A percentile compares a stretch with the other conserved stretches of the same genome.
These are phyloP conservation scores for Platyura marginata DNA, from an alignment of 1,140 invertebrate genomes.

Conservation along the genomic window DNA sequence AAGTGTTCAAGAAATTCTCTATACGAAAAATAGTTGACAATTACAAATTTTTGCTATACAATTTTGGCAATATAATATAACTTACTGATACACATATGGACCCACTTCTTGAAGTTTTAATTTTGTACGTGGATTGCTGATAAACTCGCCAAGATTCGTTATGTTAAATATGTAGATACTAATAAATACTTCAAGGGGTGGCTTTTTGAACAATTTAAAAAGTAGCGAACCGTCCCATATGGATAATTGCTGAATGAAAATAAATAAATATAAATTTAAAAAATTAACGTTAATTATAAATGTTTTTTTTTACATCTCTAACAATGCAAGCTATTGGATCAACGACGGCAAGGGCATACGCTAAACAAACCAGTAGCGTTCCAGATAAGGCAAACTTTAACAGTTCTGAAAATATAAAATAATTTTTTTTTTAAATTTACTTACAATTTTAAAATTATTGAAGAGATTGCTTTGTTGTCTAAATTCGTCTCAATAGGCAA, in stretches of 20 bases:
- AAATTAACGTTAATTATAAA: not conserved
- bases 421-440: no score
- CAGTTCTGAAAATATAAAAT: slow-evolving; percentile 15
- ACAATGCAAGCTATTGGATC: slow-evolving; percentile 30
- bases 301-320: slow-evolving; percentile 23
- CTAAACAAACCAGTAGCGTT: slow-evolving; percentile 21
- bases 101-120: slow-evolving; percentile 57
- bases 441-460: no score
- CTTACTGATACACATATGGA: slow-evolving; percentile 73
- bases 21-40: slow-evolving; percentile 5
- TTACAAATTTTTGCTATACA: not conserved
- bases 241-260: slow-evolving; percentile 30
- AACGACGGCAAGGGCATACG: slow-evolving; percentile 28
- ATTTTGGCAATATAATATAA: slow-evolving; percentile 5
- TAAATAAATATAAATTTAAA: slow-evolving; percentile 2
- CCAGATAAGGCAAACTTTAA: slow-evolving; percentile 16
- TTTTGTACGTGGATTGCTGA: slow-evolving; percentile 41
- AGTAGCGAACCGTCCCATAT: slow-evolving; percentile 31
- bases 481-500: no score
- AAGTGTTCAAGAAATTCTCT: slow-evolving; percentile 50
- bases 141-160: slow-evolving; percentile 55
- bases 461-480: no score
- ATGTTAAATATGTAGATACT: slow-evolving; percentile 72
- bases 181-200: slow-evolving; percentile 47
- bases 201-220: slow-evolving; percentile 45